These are phyloP conservation scores for Syngnathus floridae DNA, from an alignment of 2,113 vertebrate species.

Conservation along the genomic window DNA sequence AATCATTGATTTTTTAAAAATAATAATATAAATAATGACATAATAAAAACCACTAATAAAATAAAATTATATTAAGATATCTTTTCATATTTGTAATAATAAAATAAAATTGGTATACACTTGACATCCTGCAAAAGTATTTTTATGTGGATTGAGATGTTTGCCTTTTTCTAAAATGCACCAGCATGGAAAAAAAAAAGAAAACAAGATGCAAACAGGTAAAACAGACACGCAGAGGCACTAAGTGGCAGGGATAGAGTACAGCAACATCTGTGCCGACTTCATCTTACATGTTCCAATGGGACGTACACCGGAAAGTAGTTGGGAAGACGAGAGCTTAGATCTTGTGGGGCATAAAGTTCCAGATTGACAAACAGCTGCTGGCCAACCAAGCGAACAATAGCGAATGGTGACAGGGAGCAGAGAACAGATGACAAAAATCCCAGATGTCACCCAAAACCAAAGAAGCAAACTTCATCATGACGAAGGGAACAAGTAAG, in stretches of 20 bases:
- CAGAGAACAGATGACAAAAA: background rate
- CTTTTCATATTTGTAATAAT: no score
- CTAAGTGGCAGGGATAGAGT: background rate
- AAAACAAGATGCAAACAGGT: background rate
- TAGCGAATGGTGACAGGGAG: background rate
- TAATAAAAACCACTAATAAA: no score
- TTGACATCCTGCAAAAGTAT: background rate
- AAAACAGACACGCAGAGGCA: background rate
- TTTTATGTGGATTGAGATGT: background rate
- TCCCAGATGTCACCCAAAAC: background rate
- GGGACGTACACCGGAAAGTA: background rate
- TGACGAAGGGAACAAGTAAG: background rate
- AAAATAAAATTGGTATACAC: no score
- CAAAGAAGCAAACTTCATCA: background rate
- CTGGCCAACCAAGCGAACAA: background rate
- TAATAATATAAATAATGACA: no score
- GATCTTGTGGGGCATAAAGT: background rate
- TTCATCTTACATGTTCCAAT: background rate
- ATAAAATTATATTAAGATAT: no score
- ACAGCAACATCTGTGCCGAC: background rate
- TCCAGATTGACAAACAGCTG: slow-evolving; percentile 10
- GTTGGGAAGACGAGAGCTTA: background rate
- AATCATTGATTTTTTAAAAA: no score
- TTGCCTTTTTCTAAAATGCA: background rate
- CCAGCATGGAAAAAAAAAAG: background rate